Percentiles rank a stretch among this genome's conserved stretches.
Evolutionary conservation across 2,888 invertebrate species (phyloP).

Genomic region (Sminthurinus aureus): DNA sequence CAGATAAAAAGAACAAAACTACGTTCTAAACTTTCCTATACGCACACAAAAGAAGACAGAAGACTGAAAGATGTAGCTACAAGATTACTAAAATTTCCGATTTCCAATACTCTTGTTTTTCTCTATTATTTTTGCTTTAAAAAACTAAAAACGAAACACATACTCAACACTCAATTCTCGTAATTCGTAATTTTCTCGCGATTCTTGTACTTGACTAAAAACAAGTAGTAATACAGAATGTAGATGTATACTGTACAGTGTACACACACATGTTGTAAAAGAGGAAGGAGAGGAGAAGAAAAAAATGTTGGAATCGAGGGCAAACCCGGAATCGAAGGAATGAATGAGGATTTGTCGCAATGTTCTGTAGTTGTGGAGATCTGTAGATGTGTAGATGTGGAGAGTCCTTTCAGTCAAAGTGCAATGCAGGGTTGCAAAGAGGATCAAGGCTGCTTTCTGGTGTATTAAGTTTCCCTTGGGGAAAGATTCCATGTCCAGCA

Average conservation of each 20-base stretch:
- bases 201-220: too few relatives aligned
- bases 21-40: too few relatives aligned
- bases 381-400: constrained; percentile 5
- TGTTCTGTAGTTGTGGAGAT: constrained; percentile 15
- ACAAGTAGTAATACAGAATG: background rate
- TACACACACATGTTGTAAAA: background rate
- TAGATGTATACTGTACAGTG: too few relatives aligned
- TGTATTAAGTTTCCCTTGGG: constrained; percentile 45
- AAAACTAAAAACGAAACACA: too few relatives aligned
- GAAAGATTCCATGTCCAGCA: constrained; percentile 27
- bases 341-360: constrained; percentile 30
- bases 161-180: too few relatives aligned
- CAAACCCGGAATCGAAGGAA: background rate
- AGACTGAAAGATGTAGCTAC: too few relatives aligned
- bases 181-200: too few relatives aligned
- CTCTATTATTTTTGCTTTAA: too few relatives aligned
- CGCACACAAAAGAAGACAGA: too few relatives aligned
- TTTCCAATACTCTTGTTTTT: too few relatives aligned
- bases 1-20: too few relatives aligned
- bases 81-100: too few relatives aligned
- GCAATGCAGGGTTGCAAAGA: constrained; percentile 39
- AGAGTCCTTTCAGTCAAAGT: constrained; percentile 9
- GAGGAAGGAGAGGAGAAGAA: background rate
- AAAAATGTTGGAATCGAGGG: constrained; percentile 7
- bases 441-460: constrained; percentile 25